phyloP scores from a whole-genome alignment of 2,888 invertebrate species.

The Oxytorus armatus region DNA sequence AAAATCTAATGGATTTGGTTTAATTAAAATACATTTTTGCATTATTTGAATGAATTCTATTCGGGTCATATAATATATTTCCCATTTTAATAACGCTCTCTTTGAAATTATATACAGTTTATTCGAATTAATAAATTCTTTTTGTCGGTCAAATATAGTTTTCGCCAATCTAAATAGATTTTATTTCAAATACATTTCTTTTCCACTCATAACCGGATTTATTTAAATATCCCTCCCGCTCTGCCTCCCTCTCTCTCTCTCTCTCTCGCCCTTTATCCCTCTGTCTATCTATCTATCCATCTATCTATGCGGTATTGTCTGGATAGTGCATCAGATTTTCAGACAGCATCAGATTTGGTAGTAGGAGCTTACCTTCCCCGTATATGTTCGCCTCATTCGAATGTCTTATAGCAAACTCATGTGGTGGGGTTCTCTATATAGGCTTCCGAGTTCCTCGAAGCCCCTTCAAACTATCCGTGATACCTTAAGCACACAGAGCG shows the following conservation, averaged over 20 bases:
- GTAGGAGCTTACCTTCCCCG: slow-evolving; percentile 54
- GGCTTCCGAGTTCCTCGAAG: slow-evolving; percentile 76
- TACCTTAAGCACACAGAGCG: slow-evolving; percentile 71
- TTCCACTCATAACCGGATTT: background rate
- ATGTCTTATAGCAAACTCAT: slow-evolving; percentile 51
- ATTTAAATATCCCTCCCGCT: background rate
- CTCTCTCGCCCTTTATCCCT: background rate
- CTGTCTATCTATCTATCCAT: slow-evolving; percentile 1
- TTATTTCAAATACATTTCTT: background rate
- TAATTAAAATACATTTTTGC: no score
- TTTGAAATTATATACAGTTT: no score
- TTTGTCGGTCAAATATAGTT: no score
- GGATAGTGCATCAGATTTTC: no score
- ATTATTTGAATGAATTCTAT: no score
- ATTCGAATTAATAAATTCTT: no score
- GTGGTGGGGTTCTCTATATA: slow-evolving; percentile 81
- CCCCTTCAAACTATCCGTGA: slow-evolving; percentile 79
- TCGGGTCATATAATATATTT: no score
- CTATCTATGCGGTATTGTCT: background rate
- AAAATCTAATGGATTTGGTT: no score
- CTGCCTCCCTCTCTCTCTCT: background rate
- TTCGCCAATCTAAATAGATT: no score
- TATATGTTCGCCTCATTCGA: slow-evolving; percentile 52
- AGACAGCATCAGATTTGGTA: slow-evolving; percentile 54
- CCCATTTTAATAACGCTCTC: no score